Conservation (phyloP, 2,113 vertebrate genomes). For the Zapus hudsonius region DNA sequence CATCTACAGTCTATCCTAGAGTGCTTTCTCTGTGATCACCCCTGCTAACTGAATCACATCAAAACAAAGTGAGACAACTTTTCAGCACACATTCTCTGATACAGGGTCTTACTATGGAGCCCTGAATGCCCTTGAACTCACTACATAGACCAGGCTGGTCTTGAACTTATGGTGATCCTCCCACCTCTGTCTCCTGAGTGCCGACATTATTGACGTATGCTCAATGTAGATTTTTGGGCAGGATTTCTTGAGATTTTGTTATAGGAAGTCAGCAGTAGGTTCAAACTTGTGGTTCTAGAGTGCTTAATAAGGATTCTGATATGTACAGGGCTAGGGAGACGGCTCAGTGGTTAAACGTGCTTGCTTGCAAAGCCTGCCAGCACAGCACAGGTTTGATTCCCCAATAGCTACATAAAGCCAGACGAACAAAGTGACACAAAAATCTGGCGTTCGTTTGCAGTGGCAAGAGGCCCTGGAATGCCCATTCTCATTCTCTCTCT, state of each 20-base stretch:
- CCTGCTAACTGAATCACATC: no score
- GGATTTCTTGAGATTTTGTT: background rate
- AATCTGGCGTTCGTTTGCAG: no score
- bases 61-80: background rate
- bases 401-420: no score
- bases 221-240: background rate
- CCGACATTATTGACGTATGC: background rate
- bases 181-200: background rate
- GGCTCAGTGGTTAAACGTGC: no score
- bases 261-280: background rate
- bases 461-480: no score
- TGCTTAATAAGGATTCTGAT: background rate
- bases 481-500: no score
- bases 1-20: background rate
- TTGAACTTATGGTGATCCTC: background rate
- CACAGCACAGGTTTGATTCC: no score
- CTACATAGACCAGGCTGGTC: background rate
- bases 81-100: background rate
- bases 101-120: background rate
- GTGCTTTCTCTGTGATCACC: background rate
- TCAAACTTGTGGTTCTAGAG: background rate
- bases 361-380: no score
- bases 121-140: background rate
- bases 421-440: no score
- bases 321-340: background rate